Percentiles rank a stretch among this genome's conserved stretches.
Conservation (phyloP, 2,888 invertebrate species). For the Phyllotreta striolata region DNA sequence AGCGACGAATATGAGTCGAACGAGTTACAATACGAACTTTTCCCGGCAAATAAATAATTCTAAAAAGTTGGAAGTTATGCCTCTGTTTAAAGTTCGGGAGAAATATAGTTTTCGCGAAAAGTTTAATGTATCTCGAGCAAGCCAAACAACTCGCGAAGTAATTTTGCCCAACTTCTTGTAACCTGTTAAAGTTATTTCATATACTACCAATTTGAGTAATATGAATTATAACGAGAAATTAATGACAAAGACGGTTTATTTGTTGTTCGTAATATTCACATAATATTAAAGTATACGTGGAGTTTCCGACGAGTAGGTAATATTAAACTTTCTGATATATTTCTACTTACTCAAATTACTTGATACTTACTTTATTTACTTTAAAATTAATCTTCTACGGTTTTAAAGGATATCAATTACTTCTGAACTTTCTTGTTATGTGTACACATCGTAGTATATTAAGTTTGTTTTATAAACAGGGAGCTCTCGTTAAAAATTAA, state of each 20-base stretch:
- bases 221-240: slow-evolving; percentile 34
- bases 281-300: slow-evolving; percentile 13
- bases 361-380: background rate
- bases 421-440: too few species aligned
- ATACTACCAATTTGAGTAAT: slow-evolving; percentile 36
- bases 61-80: slow-evolving; percentile 34
- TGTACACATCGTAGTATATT: too few species aligned
- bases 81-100: slow-evolving; percentile 32
- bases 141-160: slow-evolving; percentile 37
- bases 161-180: slow-evolving; percentile 35
- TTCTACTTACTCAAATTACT: background rate
- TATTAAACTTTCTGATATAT: slow-evolving; percentile 16
- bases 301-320: slow-evolving; percentile 6
- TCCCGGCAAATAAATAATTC: slow-evolving; percentile 27
- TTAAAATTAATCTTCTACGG: background rate
- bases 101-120: slow-evolving; percentile 35
- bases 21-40: slow-evolving; percentile 18
- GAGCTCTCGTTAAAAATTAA: too few species aligned
- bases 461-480: too few species aligned
- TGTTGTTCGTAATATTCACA: slow-evolving; percentile 27
- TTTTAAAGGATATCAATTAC: too few species aligned
- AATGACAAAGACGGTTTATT: slow-evolving; percentile 31
- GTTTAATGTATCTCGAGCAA: slow-evolving; percentile 36
- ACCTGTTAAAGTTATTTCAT: slow-evolving; percentile 41
- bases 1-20: slow-evolving; percentile 19